Evolutionary conservation across 2,113 vertebrate species (phyloP).

Genomic region (Alosa alosa): DNA sequence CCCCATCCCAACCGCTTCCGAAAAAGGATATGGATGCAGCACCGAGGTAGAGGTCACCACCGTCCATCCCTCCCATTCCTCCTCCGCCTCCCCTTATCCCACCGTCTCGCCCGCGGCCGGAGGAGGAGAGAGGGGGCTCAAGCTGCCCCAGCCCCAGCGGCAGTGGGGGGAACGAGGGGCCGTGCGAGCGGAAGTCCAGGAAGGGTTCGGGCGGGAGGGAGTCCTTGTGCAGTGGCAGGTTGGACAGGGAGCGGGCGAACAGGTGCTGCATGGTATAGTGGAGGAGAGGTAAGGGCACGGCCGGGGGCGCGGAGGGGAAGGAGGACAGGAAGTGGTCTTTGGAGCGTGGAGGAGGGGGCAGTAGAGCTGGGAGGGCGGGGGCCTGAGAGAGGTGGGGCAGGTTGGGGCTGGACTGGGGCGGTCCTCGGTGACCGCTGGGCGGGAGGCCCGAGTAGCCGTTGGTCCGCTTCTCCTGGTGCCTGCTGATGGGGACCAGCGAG

Average conservation of each 20-base stretch:
- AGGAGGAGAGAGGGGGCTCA: conserved; percentile 54
- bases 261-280: conserved; percentile 80
- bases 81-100: conserved; percentile 65
- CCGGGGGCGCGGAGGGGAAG: conserved; percentile 52
- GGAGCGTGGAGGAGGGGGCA: conserved; percentile 41
- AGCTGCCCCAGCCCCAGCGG: conserved; percentile 63
- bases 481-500: conserved; percentile 59
- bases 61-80: conserved; percentile 60
- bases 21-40: conserved; percentile 74
- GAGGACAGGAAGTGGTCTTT: conserved; percentile 62
- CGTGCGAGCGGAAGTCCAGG: conserved; percentile 66
- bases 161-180: conserved; percentile 63
- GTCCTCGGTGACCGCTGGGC: conserved; percentile 51
- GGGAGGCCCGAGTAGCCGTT: conserved; percentile 42
- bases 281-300: conserved; percentile 64
- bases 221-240: conserved; percentile 67
- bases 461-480: conserved; percentile 60
- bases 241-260: conserved; percentile 70
- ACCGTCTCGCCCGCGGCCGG: conserved; percentile 63
- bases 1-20: neutral
- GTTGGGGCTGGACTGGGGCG: conserved; percentile 54
- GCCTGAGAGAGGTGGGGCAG: conserved; percentile 58
- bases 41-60: conserved; percentile 70
- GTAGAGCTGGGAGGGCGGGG: conserved; percentile 47
- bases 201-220: conserved; percentile 65